Conservation (phyloP, 2,113 vertebrate genomes). For the Atrichornis clamosus region DNA sequence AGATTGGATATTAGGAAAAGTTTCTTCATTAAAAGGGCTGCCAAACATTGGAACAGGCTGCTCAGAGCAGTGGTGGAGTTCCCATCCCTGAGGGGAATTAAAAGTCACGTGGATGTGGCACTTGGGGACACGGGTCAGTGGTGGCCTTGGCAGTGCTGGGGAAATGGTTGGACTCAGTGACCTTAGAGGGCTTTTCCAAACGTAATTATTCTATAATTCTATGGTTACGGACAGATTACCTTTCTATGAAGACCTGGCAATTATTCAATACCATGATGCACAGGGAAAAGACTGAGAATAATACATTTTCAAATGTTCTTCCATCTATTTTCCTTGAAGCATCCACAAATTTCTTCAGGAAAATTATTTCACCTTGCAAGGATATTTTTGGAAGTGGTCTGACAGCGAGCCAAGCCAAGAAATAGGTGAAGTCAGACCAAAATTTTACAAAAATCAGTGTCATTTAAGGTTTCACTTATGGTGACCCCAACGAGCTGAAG, state of each 20-base stretch:
- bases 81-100: not conserved
- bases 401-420: not conserved
- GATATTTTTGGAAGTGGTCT: not conserved
- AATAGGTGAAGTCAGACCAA: not conserved
- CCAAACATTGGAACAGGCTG: not conserved
- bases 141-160: not conserved
- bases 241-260: not conserved
- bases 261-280: not conserved
- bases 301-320: not conserved
- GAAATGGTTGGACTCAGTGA: not conserved
- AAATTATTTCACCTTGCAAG: not conserved
- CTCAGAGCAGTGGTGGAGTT: not conserved
- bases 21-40: not conserved
- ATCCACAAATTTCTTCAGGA: not conserved
- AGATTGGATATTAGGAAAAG: too few relatives aligned
- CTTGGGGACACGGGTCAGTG: not conserved
- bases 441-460: not conserved
- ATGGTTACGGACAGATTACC: not conserved
- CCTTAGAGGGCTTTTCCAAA: not conserved
- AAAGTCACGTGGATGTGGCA: not conserved
- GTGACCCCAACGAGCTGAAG: not conserved
- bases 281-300: not conserved
- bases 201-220: not conserved
- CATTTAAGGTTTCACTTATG: not conserved
- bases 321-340: not conserved